Conservation (phyloP, 2,797 vertebrate genomes). For the Simalia tracyae region DNA sequence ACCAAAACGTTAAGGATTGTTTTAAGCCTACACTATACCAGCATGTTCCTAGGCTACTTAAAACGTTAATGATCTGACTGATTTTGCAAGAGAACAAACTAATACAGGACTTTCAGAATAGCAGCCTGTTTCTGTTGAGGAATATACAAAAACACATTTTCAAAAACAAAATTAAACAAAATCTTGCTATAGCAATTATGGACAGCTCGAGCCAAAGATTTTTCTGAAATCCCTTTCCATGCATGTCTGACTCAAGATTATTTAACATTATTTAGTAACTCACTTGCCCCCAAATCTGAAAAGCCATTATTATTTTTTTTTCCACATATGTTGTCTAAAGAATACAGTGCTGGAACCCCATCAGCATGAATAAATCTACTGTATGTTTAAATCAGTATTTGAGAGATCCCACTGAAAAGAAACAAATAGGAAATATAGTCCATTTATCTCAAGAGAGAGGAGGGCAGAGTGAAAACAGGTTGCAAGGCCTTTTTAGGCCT, state of each 20-base stretch:
- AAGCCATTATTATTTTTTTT: not conserved
- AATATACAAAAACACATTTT: conserved; percentile 11
- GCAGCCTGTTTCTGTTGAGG: conserved; percentile 53
- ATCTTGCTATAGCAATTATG: conserved; percentile 32
- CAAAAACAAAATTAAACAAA: conserved; percentile 45
- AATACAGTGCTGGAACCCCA: conserved; percentile 34
- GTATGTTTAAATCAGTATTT: conserved; percentile 37
- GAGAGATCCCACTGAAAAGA: conserved; percentile 44
- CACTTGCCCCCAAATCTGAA: conserved; percentile 51
- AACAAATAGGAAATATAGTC: conserved; percentile 26
- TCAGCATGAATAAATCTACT: not conserved
- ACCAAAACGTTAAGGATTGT: conserved; percentile 33
- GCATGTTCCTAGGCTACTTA: conserved; percentile 30
- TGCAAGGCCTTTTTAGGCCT: conserved; percentile 65
- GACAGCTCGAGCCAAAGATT: conserved; percentile 30
- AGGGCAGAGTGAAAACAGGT: conserved; percentile 30
- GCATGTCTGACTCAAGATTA: conserved; percentile 41
- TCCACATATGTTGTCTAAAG: not conserved
- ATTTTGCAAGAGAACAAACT: conserved; percentile 59
- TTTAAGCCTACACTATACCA: conserved; percentile 34
- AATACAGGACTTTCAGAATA: conserved; percentile 36
- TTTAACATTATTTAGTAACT: conserved; percentile 50
- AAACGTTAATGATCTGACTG: conserved; percentile 47
- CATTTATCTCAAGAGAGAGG: conserved; percentile 55
- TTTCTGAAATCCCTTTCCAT: conserved; percentile 38